Base-by-base conservation (phyloP, 2,113 vertebrate species). In the Eudyptes chrysolophus region DNA sequence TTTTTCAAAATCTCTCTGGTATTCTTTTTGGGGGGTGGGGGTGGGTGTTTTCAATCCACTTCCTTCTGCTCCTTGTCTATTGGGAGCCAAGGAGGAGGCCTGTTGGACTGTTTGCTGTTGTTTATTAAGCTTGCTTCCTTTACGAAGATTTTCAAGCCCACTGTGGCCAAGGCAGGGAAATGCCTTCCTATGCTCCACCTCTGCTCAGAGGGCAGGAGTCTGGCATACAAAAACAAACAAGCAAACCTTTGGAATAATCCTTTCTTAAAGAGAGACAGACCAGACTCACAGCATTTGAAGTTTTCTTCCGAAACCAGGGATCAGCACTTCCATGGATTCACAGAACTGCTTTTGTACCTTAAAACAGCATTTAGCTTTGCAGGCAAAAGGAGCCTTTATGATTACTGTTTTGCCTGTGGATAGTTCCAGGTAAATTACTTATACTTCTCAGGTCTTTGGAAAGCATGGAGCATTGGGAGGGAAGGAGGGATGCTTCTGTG, bases 91-190 rank as follows among this genome's bases (percentile, higher is more conserved):
- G 70, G 75, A 83, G 78, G 71, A 87, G 71, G 49, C 27, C 29
- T 52, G 30, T 72, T 22, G 66, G 27, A 27, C 54, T 80, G 74
- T 61, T 90, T 57, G 79, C 90, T 93, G 62, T 52, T 96, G 78
- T 92, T 97, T 95, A 83, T 96, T 80, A 88, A 83, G 34, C 25
- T 94, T 86, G 49, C 71, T 96, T 95, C 92, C 88, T 94, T 90
- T 25, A 74, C 83, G 75, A 94, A 88, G 44, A 72, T 86, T 87
- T 95, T 92, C 64, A 88, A 83, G 68, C 49, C 38, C 58, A 51
- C 21, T 84, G 55, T 84, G 83, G 49, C 80, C 64, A 54, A 32
- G 71, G 49, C 38, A 70, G 70, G 71, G 79, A 96, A 90, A 77
- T 93, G 60, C 72, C 71, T 94, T 92, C 90, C 40, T 78, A 30